phyloP scores from a whole-genome alignment of 2,888 invertebrate species.

The Diachrysia chrysitis region DNA sequence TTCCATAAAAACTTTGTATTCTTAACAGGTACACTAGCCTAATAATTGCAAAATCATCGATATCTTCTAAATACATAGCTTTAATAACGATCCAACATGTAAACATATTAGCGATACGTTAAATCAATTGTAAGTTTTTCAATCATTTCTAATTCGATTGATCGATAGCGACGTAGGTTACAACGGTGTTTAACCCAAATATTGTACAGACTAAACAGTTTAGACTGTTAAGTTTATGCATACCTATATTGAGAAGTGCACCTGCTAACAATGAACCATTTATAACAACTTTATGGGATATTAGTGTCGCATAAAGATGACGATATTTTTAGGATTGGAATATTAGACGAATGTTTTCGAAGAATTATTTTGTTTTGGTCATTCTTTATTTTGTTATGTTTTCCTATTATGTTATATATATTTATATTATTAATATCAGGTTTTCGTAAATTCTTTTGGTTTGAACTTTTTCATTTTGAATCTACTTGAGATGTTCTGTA shows the following conservation, averaged over 20 bases:
- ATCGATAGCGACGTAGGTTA: slow-evolving; percentile 47
- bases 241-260: slow-evolving; percentile 51
- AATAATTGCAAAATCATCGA: background rate
- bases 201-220: slow-evolving; percentile 72
- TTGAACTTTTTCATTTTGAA: too few relatives aligned
- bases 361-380: background rate
- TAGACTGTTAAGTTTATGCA: slow-evolving; percentile 53
- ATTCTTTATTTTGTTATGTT: background rate
- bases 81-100: slow-evolving; percentile 18
- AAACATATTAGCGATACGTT: slow-evolving; percentile 26
- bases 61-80: background rate
- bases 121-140: slow-evolving; percentile 16
- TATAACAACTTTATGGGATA: slow-evolving; percentile 28
- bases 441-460: too few relatives aligned
- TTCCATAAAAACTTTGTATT: too few relatives aligned
- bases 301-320: slow-evolving; percentile 11
- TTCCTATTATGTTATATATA: too few relatives aligned
- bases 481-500: too few relatives aligned
- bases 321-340: background rate
- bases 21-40: background rate
- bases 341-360: background rate
- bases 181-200: slow-evolving; percentile 60
- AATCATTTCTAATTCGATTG: slow-evolving; percentile 24
- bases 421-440: too few relatives aligned
- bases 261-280: slow-evolving; percentile 49